Evolutionary conservation across 2,888 invertebrate genomes (phyloP), one percentile per base, ranked within the genome.

Genomic region (Caenorhabditis doughertyi): DNA sequence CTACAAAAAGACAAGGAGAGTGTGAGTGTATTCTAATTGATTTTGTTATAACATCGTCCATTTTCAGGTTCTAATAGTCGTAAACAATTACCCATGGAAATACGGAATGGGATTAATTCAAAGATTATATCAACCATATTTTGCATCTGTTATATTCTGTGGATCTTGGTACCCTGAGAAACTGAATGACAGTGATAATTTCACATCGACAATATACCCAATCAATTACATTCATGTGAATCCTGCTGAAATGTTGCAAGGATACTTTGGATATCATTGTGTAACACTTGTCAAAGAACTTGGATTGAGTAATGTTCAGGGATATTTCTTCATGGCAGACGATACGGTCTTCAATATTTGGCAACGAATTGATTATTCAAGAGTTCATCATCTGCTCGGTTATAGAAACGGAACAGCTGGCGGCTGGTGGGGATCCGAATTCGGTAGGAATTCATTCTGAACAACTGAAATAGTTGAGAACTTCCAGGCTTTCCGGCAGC

Each of bases 311-410:
- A 76, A 80, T 51, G 67, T 80, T 0, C 11, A 71, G 16, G 83
- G 83, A 3, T 80, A 80, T 16, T 70, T 65, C 42, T 18, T 71
- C 49, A 49, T 83, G 73, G 39, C 79, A 1, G 83, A 83, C 29
- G 83, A 83, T 42, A 7, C 64, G 0, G 23, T 65, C 16, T 83
- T 79, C 79, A 83, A 83, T 39, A 62, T 83, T 42, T 83, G 83
- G 83, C 77, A 79, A n/a, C 47, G 42, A 29, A 64, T 83, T 13
- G 79, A 81, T 44, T 81, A 56, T 32, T 27, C 35, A 21, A 58
- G 74, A 44, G 81, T 74, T 35, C 56, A 55, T 39, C 64, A 68
- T 39, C 18, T 47, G 2, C 3, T 4, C 2, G 44, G 44, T 3
- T n/a, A 18, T 7, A n/a, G 1, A 3, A 4, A 18, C 8, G 44